Evolutionary conservation across 2,888 invertebrate genomes (phyloP).

Genomic region (Dichetophora obliterata): DNA sequence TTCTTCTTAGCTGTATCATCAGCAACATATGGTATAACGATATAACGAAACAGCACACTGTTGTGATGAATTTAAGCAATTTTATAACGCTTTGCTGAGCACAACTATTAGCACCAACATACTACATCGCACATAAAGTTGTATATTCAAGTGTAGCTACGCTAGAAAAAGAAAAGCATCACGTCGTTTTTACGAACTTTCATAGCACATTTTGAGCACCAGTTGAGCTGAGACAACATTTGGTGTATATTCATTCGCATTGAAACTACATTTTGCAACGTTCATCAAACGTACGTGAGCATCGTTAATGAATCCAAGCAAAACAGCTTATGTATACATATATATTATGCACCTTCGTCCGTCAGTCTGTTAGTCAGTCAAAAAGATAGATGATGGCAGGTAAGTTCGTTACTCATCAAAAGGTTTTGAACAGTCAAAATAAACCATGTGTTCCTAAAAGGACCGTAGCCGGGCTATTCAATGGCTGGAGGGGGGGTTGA

Average conservation of each 20-base stretch:
- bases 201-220: not conserved
- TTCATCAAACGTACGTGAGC: not conserved
- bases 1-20: too few species aligned
- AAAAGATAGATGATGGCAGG: not conserved
- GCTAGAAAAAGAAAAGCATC: not conserved
- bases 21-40: too few species aligned
- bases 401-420: not conserved
- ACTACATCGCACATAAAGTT: too few species aligned
- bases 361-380: not conserved
- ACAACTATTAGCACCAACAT: too few species aligned
- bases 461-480: too few species aligned
- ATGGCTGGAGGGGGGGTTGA: too few species aligned
- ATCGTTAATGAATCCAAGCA: slow-evolving; percentile 9
- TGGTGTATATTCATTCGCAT: not conserved
- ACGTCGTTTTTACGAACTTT: not conserved
- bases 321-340: not conserved
- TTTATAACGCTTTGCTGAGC: too few species aligned
- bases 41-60: too few species aligned
- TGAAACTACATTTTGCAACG: slow-evolving; percentile 2
- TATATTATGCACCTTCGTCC: not conserved
- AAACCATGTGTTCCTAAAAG: not conserved
- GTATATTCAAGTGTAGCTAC: not conserved
- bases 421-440: not conserved
- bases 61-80: too few species aligned
- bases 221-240: not conserved